phyloP scores from a whole-genome alignment of 2,113 vertebrate species.

The Pachyramphus minor region DNA sequence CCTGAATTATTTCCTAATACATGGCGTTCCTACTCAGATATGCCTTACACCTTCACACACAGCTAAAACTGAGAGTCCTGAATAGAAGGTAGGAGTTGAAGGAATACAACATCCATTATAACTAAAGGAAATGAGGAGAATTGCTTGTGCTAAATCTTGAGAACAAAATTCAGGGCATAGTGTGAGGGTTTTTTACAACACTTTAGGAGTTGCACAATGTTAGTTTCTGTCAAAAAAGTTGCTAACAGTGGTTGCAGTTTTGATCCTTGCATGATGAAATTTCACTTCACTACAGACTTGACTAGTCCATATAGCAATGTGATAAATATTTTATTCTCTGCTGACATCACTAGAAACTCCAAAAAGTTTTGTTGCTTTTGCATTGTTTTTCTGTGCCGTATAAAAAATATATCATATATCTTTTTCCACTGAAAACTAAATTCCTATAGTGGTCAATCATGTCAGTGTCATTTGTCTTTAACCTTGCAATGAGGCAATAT shows the following conservation, averaged over 20 bases:
- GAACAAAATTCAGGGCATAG: not conserved
- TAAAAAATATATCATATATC: not conserved
- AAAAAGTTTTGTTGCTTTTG: not conserved
- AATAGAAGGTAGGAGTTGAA: not conserved
- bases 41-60: not conserved
- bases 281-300: not conserved
- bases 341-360: not conserved
- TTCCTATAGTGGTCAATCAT: not conserved
- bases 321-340: not conserved
- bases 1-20: not conserved
- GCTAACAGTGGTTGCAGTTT: fast-evolving
- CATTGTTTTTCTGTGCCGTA: not conserved
- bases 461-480: not conserved
- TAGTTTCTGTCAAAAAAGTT: not conserved
- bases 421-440: not conserved
- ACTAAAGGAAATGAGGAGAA: not conserved
- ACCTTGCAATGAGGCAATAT: not conserved
- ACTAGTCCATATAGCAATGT: not conserved
- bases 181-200: not conserved
- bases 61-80: not conserved
- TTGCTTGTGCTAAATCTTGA: not conserved
- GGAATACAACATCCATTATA: not conserved
- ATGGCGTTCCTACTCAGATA: not conserved
- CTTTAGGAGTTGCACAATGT: fast-evolving
- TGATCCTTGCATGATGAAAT: not conserved